These are phyloP conservation scores for Gadopsis bispinosus DNA, from an alignment of 2,797 vertebrate species.

Conservation along the genomic window DNA sequence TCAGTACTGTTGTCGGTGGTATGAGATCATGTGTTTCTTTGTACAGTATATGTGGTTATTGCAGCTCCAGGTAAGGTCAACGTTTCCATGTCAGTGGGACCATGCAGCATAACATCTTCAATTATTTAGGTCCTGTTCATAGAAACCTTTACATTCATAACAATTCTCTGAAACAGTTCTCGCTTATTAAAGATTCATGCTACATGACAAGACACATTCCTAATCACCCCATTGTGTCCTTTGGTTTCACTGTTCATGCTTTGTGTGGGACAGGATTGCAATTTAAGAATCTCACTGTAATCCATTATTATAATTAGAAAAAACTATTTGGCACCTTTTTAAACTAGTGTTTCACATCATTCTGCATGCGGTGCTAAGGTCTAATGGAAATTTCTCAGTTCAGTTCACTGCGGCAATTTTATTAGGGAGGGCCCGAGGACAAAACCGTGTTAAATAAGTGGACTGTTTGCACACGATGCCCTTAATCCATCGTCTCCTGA, in stretches of 20 bases:
- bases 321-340: constrained; percentile 47
- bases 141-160: constrained; percentile 61
- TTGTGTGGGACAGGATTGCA: constrained; percentile 52
- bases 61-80: constrained; percentile 54
- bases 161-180: constrained; percentile 61
- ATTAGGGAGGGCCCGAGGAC: constrained; percentile 17
- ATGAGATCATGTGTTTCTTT: constrained; percentile 34
- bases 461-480: constrained; percentile 38
- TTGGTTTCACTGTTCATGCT: constrained; percentile 67
- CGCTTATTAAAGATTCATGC: constrained; percentile 80
- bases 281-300: constrained; percentile 60
- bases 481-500: constrained; percentile 57
- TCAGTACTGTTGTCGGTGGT: constrained; percentile 1
- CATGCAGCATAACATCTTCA: constrained; percentile 63
- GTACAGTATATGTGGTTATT: constrained; percentile 24
- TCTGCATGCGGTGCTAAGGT: constrained; percentile 20
- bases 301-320: constrained; percentile 59
- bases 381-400: constrained; percentile 48
- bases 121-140: constrained; percentile 76
- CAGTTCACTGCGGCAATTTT: constrained; percentile 20
- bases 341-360: constrained; percentile 44
- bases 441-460: constrained; percentile 43
- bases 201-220: constrained; percentile 71
- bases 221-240: constrained; percentile 74
- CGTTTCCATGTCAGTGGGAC: constrained; percentile 75